A percentile compares a stretch with the other conserved stretches of the same genome.
Evolutionary conservation across 2,797 vertebrate genomes (phyloP).

Genomic region (Fistularia commersonii): DNA sequence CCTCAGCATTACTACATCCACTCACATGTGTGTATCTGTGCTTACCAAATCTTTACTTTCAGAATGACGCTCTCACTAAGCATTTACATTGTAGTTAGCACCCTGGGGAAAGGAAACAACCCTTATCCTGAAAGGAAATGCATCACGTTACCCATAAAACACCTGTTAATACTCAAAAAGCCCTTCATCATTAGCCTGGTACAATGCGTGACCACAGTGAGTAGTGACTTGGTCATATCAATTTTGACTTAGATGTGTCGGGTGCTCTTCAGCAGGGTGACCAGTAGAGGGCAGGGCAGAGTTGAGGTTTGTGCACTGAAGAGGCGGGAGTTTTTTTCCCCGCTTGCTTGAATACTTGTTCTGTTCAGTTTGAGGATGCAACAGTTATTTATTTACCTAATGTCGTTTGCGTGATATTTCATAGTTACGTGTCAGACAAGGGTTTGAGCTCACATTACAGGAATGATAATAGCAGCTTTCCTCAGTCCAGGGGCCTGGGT

Average conservation of each 20-base stretch:
- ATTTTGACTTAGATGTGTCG: background rate
- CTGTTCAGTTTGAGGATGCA: constrained; percentile 69
- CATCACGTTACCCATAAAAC: constrained; percentile 45
- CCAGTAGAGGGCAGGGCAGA: constrained; percentile 67
- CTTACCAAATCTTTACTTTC: constrained; percentile 45
- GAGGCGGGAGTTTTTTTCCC: constrained; percentile 1
- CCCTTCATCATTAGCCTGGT: constrained; percentile 18
- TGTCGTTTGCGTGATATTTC: constrained; percentile 77
- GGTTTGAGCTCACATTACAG: constrained; percentile 76
- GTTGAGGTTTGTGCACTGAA: constrained; percentile 8
- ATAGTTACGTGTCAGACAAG: constrained; percentile 72
- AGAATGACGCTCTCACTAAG: constrained; percentile 58
- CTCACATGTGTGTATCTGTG: constrained; percentile 16
- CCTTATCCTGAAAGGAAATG: constrained; percentile 37
- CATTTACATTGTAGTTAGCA: constrained; percentile 47
- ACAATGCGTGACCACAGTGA: constrained; percentile 8
- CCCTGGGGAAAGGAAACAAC: constrained; percentile 52
- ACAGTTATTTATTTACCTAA: constrained; percentile 74
- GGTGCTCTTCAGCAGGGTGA: constrained; percentile 15
- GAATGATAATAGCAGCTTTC: constrained; percentile 80
- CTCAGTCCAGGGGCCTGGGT: constrained; percentile 53
- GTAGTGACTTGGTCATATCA: constrained; percentile 7
- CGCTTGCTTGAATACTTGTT: constrained; percentile 38
- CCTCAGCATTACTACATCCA: constrained; percentile 37
- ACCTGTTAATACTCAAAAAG: constrained; percentile 56